phyloP scores from a whole-genome alignment of 2,113 vertebrate genomes.

The Nannospalax galili region DNA sequence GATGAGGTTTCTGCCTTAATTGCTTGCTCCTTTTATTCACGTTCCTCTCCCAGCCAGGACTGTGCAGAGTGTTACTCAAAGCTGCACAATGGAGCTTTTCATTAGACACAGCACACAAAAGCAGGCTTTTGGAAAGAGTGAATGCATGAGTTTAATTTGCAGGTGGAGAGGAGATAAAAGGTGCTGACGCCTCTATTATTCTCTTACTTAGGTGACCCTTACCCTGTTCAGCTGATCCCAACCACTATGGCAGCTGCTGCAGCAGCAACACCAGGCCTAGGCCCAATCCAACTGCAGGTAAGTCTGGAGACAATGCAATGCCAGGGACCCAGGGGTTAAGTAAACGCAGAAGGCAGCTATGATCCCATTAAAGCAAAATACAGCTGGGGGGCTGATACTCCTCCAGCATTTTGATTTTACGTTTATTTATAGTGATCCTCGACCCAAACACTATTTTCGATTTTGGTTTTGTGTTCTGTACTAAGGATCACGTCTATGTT shows the following conservation, averaged over 20 bases:
- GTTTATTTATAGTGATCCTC: slow-evolving; percentile 26
- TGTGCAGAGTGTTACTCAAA: slow-evolving; percentile 94
- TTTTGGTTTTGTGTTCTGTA: neutral
- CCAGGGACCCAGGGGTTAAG: slow-evolving; percentile 82
- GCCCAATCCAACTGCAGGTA: slow-evolving; percentile 98
- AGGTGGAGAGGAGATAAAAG: slow-evolving; percentile 91
- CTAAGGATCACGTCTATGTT: neutral
- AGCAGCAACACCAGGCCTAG: slow-evolving; percentile 94
- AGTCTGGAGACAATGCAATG: slow-evolving; percentile 82
- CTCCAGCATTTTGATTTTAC: slow-evolving; percentile 41
- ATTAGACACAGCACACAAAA: slow-evolving; percentile 93
- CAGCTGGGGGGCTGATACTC: neutral
- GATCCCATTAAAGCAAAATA: slow-evolving; percentile 22
- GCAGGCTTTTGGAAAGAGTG: slow-evolving; percentile 92
- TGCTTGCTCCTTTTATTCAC: slow-evolving; percentile 92
- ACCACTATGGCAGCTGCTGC: slow-evolving; percentile 99
- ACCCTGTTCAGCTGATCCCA: slow-evolving; percentile 99
- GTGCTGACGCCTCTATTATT: slow-evolving; percentile 89
- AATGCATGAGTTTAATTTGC: slow-evolving; percentile 90
- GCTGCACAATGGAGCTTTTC: slow-evolving; percentile 96
- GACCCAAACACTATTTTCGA: neutral
- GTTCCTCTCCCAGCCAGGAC: slow-evolving; percentile 90
- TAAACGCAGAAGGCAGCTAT: slow-evolving; percentile 76
- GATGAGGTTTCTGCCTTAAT: slow-evolving; percentile 94
- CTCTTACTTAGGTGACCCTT: slow-evolving; percentile 96